Evolutionary conservation across 2,113 vertebrate species (phyloP).

Genomic region (Hepsetus odoe): DNA sequence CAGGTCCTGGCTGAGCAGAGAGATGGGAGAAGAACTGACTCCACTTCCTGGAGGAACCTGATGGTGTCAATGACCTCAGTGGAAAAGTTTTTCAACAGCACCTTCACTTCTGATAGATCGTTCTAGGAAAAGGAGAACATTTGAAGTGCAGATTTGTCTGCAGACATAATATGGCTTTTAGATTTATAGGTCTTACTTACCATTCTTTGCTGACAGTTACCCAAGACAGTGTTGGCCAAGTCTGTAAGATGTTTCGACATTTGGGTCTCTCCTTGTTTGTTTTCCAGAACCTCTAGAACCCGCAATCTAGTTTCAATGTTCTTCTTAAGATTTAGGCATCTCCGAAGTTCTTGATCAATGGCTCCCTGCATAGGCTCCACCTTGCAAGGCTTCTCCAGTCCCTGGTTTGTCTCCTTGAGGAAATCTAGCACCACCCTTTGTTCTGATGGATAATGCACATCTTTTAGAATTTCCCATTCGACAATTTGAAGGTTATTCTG

Average conservation of each 20-base stretch:
- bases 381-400: conserved; percentile 68
- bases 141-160: background rate
- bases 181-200: conserved; percentile 72
- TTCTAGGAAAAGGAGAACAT: conserved; percentile 64
- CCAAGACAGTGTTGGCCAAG: conserved; percentile 66
- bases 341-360: conserved; percentile 72
- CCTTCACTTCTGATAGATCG: conserved; percentile 68
- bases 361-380: conserved; percentile 68
- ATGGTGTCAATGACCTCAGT: conserved; percentile 61
- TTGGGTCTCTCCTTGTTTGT: conserved; percentile 50
- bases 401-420: conserved; percentile 69
- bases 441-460: conserved; percentile 70
- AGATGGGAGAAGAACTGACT: conserved; percentile 62
- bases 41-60: conserved; percentile 65
- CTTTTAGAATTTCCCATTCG: conserved; percentile 65
- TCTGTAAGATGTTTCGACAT: conserved; percentile 65
- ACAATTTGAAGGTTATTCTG: conserved; percentile 69
- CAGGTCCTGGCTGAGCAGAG: conserved; percentile 64
- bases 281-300: conserved; percentile 65
- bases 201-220: conserved; percentile 73
- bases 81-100: conserved; percentile 69
- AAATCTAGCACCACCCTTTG: conserved; percentile 61
- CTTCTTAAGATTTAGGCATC: conserved; percentile 73
- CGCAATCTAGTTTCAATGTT: conserved; percentile 72
- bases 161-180: background rate